These are phyloP conservation scores for Candoia aspera DNA, from an alignment of 2,113 vertebrate species.

Conservation along the genomic window DNA sequence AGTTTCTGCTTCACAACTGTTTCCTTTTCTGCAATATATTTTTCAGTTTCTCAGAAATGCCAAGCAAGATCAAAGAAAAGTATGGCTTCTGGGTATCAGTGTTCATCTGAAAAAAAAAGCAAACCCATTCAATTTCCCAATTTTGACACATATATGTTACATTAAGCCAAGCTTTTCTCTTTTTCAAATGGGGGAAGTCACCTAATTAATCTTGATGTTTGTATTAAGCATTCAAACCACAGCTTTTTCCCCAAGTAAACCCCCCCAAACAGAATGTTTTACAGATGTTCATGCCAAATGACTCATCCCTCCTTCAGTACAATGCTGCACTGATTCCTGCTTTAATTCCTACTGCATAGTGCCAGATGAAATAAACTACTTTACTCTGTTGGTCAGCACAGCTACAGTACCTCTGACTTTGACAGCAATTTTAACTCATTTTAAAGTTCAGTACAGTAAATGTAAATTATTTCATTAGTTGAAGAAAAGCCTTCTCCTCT, in stretches of 20 bases:
- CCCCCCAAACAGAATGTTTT: not conserved
- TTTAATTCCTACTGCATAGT: not conserved
- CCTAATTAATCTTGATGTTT: not conserved
- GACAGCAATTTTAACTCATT: not conserved
- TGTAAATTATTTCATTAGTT: not conserved
- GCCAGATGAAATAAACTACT: not conserved
- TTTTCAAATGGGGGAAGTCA: not conserved
- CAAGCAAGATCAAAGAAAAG: not conserved
- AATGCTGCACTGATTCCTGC: not conserved
- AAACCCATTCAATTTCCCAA: not conserved
- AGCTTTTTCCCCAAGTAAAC: not conserved
- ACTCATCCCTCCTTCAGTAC: not conserved
- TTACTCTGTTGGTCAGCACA: not conserved
- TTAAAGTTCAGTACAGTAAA: not conserved
- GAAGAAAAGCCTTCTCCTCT: not conserved
- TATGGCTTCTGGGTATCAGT: not conserved
- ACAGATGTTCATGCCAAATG: not conserved
- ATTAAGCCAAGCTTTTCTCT: not conserved
- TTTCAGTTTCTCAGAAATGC: conserved; percentile 28
- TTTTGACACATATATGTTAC: not conserved
- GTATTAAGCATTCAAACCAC: not conserved
- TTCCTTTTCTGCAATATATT: conserved; percentile 3
- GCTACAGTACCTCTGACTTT: not conserved
- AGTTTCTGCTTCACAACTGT: not conserved
- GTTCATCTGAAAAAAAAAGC: not conserved